Conservation (phyloP, 2,888 invertebrate genomes). For the Xestia rhomboidea region DNA sequence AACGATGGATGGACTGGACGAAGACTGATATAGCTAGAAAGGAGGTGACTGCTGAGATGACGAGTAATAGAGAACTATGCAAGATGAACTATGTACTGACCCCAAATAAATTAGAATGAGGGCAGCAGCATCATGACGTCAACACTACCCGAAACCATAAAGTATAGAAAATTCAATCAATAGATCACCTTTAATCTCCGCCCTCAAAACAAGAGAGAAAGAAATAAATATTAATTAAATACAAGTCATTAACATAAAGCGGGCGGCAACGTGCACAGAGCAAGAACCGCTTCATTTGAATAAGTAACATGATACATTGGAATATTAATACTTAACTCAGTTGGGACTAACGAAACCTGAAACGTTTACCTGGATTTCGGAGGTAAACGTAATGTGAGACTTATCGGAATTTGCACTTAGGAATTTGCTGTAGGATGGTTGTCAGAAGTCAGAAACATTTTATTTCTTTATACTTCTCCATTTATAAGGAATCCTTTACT, state of each 20-base stretch:
- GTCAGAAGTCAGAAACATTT: background rate
- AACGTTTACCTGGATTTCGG: slow-evolving; percentile 45
- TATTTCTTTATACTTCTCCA: background rate
- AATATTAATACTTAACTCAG: slow-evolving; percentile 63
- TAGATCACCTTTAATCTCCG: slow-evolving; percentile 14
- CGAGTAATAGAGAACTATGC: background rate
- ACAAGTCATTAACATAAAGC: slow-evolving; percentile 60
- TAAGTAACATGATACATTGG: slow-evolving; percentile 68
- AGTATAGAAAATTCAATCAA: slow-evolving; percentile 22
- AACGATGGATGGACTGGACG: background rate
- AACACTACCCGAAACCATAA: slow-evolving; percentile 4
- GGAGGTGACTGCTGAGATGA: background rate
- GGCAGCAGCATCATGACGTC: background rate
- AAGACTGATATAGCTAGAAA: background rate
- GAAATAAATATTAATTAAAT: slow-evolving; percentile 65
- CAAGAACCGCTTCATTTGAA: slow-evolving; percentile 70
- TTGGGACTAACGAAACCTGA: slow-evolving; percentile 50
- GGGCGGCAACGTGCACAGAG: slow-evolving; percentile 53
- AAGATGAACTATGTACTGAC: background rate
- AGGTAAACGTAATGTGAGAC: slow-evolving; percentile 39
- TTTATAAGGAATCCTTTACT: background rate
- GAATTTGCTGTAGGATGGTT: background rate
- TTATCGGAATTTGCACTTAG: slow-evolving; percentile 14
- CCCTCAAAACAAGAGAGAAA: slow-evolving; percentile 51
- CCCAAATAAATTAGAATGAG: background rate